These are phyloP conservation scores for Lomographa bimaculata DNA, from an alignment of 2,888 invertebrate genomes.

Conservation along the genomic window DNA sequence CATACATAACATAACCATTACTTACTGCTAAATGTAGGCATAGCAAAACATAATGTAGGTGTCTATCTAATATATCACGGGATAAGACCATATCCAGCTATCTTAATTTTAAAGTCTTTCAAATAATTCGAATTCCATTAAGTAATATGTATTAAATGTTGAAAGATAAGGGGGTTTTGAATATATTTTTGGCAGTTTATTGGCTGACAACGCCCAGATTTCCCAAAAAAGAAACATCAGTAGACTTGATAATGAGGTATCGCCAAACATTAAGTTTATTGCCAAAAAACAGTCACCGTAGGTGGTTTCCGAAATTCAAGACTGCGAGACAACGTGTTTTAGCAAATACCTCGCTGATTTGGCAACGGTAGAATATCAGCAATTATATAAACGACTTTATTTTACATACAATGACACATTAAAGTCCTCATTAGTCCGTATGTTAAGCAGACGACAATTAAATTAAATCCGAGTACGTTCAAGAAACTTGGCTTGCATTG, in stretches of 20 bases:
- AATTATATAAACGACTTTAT: conserved; percentile 2
- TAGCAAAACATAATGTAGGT: too few relatives aligned
- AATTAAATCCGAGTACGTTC: not conserved
- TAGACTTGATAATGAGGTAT: conserved; percentile 46
- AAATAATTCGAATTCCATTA: too few relatives aligned
- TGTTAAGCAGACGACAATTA: not conserved
- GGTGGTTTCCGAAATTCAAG: conserved; percentile 39
- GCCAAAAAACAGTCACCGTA: conserved; percentile 44
- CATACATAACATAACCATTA: conserved; percentile 9
- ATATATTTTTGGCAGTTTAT: conserved; percentile 21
- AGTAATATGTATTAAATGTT: not conserved
- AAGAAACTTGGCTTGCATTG: too few relatives aligned
- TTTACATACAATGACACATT: conserved; percentile 9
- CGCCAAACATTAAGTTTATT: conserved; percentile 49
- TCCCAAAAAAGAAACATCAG: conserved; percentile 39
- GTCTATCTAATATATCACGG: too few relatives aligned
- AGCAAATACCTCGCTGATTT: not conserved
- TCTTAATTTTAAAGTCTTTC: not conserved
- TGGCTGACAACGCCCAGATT: conserved; percentile 36
- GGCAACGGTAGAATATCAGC: not conserved
- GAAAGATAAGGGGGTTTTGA: conserved; percentile 8
- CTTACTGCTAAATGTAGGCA: too few relatives aligned
- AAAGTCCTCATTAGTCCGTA: not conserved
- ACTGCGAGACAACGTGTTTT: too few relatives aligned
- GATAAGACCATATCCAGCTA: not conserved